These are phyloP conservation scores for Synergus gifuensis DNA, from an alignment of 2,888 invertebrate genomes.

Conservation along the genomic window DNA sequence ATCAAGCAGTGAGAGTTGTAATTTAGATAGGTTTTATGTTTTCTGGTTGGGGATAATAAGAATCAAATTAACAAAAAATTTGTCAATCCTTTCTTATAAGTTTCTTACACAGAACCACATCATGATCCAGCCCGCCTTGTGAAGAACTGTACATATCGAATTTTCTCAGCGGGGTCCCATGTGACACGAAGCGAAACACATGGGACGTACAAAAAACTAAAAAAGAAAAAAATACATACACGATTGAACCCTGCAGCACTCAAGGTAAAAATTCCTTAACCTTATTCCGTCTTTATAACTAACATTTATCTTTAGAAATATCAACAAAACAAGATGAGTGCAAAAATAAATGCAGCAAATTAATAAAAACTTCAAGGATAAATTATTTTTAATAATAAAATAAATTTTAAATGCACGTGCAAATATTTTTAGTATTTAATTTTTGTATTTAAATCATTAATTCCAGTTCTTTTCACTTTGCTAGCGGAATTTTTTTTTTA, in stretches of 20 bases:
- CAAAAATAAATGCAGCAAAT: not conserved
- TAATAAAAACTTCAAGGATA: not conserved
- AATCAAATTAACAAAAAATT: not conserved
- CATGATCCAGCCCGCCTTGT: not conserved
- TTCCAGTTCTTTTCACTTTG: not conserved
- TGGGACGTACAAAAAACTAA: not conserved
- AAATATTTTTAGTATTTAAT: not conserved
- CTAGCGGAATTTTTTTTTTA: not conserved
- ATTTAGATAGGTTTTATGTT: not conserved
- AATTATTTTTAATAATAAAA: not conserved
- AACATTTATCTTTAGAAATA: no score
- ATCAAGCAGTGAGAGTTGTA: not conserved
- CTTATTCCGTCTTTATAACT: not conserved
- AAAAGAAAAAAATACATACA: not conserved
- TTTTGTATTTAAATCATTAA: not conserved
- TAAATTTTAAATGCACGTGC: not conserved
- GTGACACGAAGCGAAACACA: not conserved
- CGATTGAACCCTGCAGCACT: not conserved
- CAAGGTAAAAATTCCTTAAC: not conserved
- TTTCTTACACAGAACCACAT: not conserved
- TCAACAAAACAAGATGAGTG: not conserved
- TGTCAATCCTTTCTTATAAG: not conserved
- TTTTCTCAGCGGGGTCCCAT: slow-evolving; percentile 14
- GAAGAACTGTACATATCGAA: not conserved
- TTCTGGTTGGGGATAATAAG: not conserved